phyloP scores from a whole-genome alignment of 2,113 vertebrate species.

The Motacilla alba region DNA sequence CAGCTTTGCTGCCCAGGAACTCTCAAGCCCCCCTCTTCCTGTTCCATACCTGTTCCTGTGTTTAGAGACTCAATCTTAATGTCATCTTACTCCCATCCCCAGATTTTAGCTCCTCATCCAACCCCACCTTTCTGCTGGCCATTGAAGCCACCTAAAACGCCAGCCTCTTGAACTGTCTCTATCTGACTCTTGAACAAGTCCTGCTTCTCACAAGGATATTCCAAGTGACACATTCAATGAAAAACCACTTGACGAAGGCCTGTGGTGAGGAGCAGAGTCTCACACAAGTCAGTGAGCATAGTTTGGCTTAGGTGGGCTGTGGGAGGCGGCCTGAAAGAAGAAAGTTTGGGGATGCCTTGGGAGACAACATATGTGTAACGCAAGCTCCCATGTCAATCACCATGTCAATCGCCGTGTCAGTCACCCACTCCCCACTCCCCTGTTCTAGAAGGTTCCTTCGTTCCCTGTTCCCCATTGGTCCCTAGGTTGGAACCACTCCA shows the following conservation, averaged over 20 bases:
- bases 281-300: background rate
- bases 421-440: too few relatives aligned
- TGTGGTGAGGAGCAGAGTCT: background rate
- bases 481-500: too few relatives aligned
- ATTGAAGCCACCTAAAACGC: background rate
- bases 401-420: too few relatives aligned
- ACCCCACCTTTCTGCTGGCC: background rate
- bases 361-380: too few relatives aligned
- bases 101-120: background rate
- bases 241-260: background rate
- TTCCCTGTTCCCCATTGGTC: too few relatives aligned
- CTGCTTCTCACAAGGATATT: background rate
- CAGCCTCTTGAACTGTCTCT: background rate
- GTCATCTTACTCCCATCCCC: background rate
- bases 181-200: background rate
- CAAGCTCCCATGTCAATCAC: too few relatives aligned
- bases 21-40: background rate
- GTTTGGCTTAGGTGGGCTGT: background rate
- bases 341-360: too few relatives aligned
- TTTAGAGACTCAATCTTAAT: background rate
- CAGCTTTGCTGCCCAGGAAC: background rate
- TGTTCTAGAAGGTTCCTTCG: too few relatives aligned
- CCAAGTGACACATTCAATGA: background rate
- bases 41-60: fast-evolving
- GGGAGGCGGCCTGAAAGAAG: too few relatives aligned